Conservation (phyloP, 2,888 invertebrate genomes). For the Invenusta paracnida region DNA sequence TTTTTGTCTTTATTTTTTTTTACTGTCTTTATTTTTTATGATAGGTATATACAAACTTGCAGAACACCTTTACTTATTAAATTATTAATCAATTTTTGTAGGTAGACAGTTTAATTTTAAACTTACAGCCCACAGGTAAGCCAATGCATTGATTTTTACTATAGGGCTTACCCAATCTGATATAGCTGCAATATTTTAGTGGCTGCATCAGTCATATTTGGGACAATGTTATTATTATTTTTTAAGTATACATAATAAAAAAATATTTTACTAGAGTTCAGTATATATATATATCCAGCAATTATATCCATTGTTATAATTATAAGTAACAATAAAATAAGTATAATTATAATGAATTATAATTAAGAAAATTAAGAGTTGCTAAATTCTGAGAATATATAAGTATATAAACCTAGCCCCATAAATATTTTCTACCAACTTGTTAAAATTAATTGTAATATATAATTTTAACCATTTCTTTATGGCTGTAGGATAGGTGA, state of each 20-base stretch:
- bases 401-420: too few relatives aligned
- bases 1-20: too few relatives aligned
- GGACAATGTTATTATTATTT: neutral
- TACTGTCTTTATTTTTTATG: too few relatives aligned
- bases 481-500: too few relatives aligned
- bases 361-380: too few relatives aligned
- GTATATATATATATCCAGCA: too few relatives aligned
- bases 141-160: conserved; percentile 17
- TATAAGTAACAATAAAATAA: too few relatives aligned
- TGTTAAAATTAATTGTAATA: too few relatives aligned
- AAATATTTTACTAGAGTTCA: conserved; percentile 8
- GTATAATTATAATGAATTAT: too few relatives aligned
- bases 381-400: too few relatives aligned
- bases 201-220: neutral
- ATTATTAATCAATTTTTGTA: conserved; percentile 4
- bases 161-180: neutral
- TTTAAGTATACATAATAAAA: neutral
- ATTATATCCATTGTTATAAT: neutral
- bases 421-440: too few relatives aligned
- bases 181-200: conserved; percentile 16
- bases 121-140: neutral
- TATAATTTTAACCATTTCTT: too few relatives aligned
- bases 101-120: conserved; percentile 7
- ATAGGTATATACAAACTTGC: neutral
- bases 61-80: conserved; percentile 11